Percentiles rank a stretch among this genome's conserved stretches.
phyloP scores from a whole-genome alignment of 2,797 vertebrate species.

The Acipenser oxyrinchus region DNA sequence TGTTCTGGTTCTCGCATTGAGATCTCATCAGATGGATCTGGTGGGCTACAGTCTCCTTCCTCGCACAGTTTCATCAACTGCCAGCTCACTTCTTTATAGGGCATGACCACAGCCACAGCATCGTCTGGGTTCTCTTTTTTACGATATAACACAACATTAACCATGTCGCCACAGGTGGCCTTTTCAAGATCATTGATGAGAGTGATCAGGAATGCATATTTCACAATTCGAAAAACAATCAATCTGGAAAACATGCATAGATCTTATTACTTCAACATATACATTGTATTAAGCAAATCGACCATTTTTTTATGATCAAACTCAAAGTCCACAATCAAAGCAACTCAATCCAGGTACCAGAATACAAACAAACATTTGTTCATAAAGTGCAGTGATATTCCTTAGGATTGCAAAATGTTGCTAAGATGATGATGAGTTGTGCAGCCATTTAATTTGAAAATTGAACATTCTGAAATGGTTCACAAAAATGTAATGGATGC shows the following conservation, averaged over 20 bases:
- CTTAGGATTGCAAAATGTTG: too few species aligned
- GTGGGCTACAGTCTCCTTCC: slow-evolving; percentile 51
- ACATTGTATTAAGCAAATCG: too few species aligned
- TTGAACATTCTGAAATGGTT: too few species aligned
- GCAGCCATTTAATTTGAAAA: too few species aligned
- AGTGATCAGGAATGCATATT: slow-evolving; percentile 40
- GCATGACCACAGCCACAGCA: slow-evolving; percentile 50
- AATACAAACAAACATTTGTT: too few species aligned
- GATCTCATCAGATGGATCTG: slow-evolving; percentile 58
- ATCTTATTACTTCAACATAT: too few species aligned
- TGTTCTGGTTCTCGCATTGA: slow-evolving; percentile 72
- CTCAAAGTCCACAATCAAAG: too few species aligned
- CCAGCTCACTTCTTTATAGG: slow-evolving; percentile 61
- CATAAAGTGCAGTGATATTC: too few species aligned
- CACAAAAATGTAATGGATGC: too few species aligned
- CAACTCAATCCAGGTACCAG: too few species aligned
- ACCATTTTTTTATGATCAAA: too few species aligned
- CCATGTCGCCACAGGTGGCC: slow-evolving; percentile 41
- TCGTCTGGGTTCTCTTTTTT: slow-evolving; percentile 48
- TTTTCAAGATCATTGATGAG: slow-evolving; percentile 69
- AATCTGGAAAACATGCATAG: slow-evolving; percentile 48
- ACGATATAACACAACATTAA: slow-evolving; percentile 55
- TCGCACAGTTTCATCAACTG: slow-evolving; percentile 52
- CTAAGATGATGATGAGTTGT: too few species aligned
- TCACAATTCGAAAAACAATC: slow-evolving; percentile 59